Percentiles rank a stretch among this genome's conserved stretches.
These are phyloP conservation scores for pig (Sus scrofa) DNA, from an alignment of 2,113 vertebrate genomes.

Conservation along the genomic window DNA sequence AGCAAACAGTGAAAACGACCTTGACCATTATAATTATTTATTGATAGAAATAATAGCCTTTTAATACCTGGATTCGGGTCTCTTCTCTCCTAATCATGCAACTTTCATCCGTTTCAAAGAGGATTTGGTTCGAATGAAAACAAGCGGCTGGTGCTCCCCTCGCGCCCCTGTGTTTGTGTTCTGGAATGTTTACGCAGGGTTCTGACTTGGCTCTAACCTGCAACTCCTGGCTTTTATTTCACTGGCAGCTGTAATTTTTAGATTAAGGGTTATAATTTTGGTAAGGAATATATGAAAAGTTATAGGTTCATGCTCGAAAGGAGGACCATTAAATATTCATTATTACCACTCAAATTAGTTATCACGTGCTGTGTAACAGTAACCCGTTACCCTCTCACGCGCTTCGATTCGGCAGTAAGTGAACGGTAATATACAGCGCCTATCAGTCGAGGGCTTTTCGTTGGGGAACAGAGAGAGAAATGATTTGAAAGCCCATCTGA, in stretches of 20 bases:
- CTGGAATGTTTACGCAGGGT: constrained; percentile 62
- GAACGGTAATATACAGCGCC: constrained; percentile 64
- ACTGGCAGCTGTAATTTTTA: constrained; percentile 77
- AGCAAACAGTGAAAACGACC: constrained; percentile 46
- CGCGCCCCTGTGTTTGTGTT: not conserved
- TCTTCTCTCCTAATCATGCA: constrained; percentile 46
- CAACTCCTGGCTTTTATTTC: constrained; percentile 73
- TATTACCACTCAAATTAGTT: constrained; percentile 82
- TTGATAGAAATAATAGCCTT: constrained; percentile 52
- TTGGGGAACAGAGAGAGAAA: constrained; percentile 40
- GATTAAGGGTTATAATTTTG: constrained; percentile 80
- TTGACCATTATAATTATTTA: constrained; percentile 51
- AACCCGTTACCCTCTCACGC: constrained; percentile 60
- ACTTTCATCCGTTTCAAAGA: constrained; percentile 62
- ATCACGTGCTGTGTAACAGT: constrained; percentile 65
- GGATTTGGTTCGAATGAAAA: constrained; percentile 43
- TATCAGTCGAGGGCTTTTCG: constrained; percentile 54
- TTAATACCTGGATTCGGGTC: constrained; percentile 53
- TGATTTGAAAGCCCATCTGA: constrained; percentile 72
- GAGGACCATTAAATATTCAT: constrained; percentile 81
- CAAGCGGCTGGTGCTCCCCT: not conserved
- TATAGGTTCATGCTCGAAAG: constrained; percentile 75
- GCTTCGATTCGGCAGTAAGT: constrained; percentile 66
- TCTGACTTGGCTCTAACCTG: constrained; percentile 66
- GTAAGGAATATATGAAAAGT: constrained; percentile 77